Evolutionary conservation across 1,140 invertebrate genomes (phyloP), one percentile per base, ranked within the genome.

Genomic region (Achroia grisella): DNA sequence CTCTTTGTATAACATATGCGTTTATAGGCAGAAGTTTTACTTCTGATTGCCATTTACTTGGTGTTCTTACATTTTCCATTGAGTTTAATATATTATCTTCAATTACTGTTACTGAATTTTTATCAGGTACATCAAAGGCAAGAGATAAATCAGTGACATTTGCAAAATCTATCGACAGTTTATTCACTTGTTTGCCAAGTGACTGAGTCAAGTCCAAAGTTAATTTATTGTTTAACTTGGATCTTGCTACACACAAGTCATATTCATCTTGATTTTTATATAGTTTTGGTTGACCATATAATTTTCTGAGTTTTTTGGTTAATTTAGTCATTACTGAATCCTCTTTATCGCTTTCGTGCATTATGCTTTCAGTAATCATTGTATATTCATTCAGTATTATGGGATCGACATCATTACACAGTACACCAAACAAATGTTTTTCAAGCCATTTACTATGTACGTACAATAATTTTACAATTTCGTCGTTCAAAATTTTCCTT

Each of bases 381-480:
- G 57, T 50, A 28, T 77, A 79, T 1, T 52, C 52, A 10, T 54
- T 42, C 10, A 56, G 10, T 1, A 57, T 12, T 32, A 49, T 48
- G 11, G 52, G 34, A 17, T 74, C 57, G 4, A 37, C 35, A 10
- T 37, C n/a, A 23, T 67, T 58, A 23, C 64, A 65, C 13, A 88
- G 28, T 40, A 69, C 62, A 44, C 44, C 36, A 6, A 88, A 56
- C 29, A 88, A 69, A 71, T 86, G 71, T 61, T 89, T 89, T 33
- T 79, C 52, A n/a, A 89, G 59, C 88, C 88, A 89, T 69, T 87
- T 88, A 46, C 84, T 87, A 53, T 89, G 87, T 6, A 88, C 61
- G 43, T 86, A 71, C 10, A 89, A 46, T 35, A 85, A 73, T 10
- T 79, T 72, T 10, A 88, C 60, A 2, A 83, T 71, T 27, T 83